Evolutionary conservation across 2,888 invertebrate species (phyloP).

Genomic region (Yponomeuta evonymella): DNA sequence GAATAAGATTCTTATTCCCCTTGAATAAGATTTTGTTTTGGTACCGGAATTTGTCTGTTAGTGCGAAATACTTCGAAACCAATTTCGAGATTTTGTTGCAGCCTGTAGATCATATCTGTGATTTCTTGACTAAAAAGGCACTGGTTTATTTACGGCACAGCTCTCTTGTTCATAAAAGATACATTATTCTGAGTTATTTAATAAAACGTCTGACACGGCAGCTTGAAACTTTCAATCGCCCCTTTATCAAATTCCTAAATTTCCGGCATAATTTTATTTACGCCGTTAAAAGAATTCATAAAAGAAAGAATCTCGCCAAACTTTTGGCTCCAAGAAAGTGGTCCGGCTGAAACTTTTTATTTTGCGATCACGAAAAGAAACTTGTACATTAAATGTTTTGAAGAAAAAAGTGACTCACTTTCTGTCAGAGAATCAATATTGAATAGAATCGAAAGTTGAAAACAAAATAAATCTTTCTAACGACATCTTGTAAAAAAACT

Average conservation of each 20-base stretch:
- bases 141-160: no score
- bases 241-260: neutral
- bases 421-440: constrained; percentile 63
- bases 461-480: constrained; percentile 48
- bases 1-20: no score
- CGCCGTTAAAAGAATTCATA: constrained; percentile 4
- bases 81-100: no score
- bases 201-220: neutral
- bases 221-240: neutral
- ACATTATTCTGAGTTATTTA: neutral
- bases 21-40: no score
- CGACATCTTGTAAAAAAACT: constrained; percentile 34
- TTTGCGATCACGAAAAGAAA: constrained; percentile 56
- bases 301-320: neutral
- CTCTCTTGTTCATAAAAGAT: no score
- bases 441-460: constrained; percentile 55
- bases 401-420: constrained; percentile 58
- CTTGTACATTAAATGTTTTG: constrained; percentile 66
- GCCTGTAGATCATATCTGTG: no score
- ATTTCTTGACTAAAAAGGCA: no score
- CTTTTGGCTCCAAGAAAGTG: constrained; percentile 51
- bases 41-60: no score
- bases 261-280: neutral
- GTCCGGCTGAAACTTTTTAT: constrained; percentile 55
- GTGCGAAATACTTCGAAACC: no score